Percentiles rank a stretch among this genome's conserved stretches.
phyloP scores from a whole-genome alignment of 1,140 invertebrate species.

The Hylyphantes graminicola region DNA sequence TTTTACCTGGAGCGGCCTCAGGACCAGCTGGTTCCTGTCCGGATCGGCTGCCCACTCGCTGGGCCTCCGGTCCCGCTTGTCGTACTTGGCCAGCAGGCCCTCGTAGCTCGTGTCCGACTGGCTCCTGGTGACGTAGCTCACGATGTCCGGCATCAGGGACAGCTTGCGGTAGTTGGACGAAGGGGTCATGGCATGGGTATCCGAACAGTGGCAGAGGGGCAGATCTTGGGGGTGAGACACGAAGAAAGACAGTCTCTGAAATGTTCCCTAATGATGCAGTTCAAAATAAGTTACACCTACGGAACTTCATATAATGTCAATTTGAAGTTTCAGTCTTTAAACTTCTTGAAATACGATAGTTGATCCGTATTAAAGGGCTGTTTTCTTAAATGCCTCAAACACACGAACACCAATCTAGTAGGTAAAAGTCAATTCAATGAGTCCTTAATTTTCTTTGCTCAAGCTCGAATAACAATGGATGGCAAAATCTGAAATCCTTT shows the following conservation, averaged over 20 bases:
- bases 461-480: neutral
- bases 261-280: neutral
- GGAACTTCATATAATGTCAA: neutral
- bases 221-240: neutral
- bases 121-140: constrained; percentile 14
- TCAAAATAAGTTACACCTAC: neutral
- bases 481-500: neutral
- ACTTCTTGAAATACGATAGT: neutral
- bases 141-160: constrained; percentile 27
- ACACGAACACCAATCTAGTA: neutral
- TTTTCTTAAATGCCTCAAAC: neutral
- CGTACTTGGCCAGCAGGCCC: neutral
- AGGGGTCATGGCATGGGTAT: constrained; percentile 27
- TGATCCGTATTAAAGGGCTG: constrained; percentile 1
- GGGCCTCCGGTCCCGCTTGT: constrained; percentile 15
- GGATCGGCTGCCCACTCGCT: constrained; percentile 44
- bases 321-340: too few species aligned
- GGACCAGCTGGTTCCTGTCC: constrained; percentile 32
- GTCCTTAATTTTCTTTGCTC: neutral
- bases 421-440: neutral
- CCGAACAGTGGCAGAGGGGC: neutral
- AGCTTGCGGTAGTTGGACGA: constrained; percentile 13
- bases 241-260: neutral
- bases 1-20: constrained; percentile 21
- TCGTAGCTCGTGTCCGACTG: constrained; percentile 50